Evolutionary conservation across 2,797 vertebrate species (phyloP).

Genomic region (Ambastaia sidthimunki): DNA sequence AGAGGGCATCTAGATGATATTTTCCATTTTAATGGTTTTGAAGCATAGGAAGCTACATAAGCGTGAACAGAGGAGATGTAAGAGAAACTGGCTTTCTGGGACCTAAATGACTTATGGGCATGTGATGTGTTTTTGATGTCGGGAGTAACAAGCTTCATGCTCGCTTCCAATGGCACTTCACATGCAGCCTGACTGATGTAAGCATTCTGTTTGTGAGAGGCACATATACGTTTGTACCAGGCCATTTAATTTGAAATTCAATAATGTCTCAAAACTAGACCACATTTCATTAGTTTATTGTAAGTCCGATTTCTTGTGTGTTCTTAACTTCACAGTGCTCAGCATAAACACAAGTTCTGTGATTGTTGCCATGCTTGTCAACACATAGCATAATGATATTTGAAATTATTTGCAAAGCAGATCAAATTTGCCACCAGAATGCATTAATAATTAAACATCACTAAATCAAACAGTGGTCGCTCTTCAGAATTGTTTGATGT

Average conservation of each 20-base stretch:
- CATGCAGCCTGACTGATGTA: constrained; percentile 73
- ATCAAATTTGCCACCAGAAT: constrained; percentile 76
- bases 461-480: constrained; percentile 74
- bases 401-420: constrained; percentile 77
- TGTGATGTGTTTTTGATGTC: constrained; percentile 76
- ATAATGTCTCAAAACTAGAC: constrained; percentile 73
- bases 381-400: constrained; percentile 70
- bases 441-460: constrained; percentile 80
- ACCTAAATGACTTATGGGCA: constrained; percentile 78
- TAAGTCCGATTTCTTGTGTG: constrained; percentile 60
- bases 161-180: constrained; percentile 63
- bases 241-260: constrained; percentile 82
- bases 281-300: constrained; percentile 75
- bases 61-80: constrained; percentile 53
- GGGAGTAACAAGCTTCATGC: constrained; percentile 78
- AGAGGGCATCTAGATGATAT: constrained; percentile 70
- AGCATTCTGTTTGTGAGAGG: constrained; percentile 67
- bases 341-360: constrained; percentile 71
- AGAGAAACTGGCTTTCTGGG: constrained; percentile 71
- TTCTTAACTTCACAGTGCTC: constrained; percentile 52
- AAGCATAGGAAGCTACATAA: constrained; percentile 69
- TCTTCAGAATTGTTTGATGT: constrained; percentile 70
- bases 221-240: constrained; percentile 70
- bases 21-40: constrained; percentile 78
- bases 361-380: constrained; percentile 75